A percentile compares a stretch with the other conserved stretches of the same genome.
phyloP scores from a whole-genome alignment of 2,113 vertebrate species.

The Pterophyllum scalare region DNA sequence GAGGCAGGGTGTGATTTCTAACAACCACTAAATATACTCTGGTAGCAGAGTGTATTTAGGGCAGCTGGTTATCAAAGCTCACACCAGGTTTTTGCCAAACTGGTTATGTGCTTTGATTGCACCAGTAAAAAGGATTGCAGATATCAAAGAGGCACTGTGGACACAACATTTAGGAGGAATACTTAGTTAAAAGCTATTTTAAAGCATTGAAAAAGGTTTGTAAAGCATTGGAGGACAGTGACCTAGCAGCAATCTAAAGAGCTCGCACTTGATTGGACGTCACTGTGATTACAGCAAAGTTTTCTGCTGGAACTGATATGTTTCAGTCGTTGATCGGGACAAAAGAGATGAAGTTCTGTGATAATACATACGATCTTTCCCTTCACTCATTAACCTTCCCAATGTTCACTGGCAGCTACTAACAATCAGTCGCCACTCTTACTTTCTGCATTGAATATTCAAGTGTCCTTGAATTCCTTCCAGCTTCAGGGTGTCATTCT shows the following conservation, averaged over 20 bases:
- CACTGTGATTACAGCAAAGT: background rate
- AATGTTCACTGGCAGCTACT: background rate
- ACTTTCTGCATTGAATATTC: slow-evolving; percentile 8
- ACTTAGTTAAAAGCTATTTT: background rate
- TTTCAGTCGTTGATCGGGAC: background rate
- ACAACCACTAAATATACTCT: background rate
- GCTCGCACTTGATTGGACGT: background rate
- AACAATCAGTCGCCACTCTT: background rate
- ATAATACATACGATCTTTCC: background rate
- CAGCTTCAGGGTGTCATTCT: slow-evolving; percentile 3
- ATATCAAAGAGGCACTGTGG: background rate
- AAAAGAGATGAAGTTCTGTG: background rate
- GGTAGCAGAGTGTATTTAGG: background rate
- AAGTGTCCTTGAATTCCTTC: slow-evolving; percentile 24
- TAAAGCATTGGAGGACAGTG: background rate
- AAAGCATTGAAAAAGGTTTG: background rate
- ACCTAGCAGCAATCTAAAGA: background rate
- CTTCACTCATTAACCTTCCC: slow-evolving; percentile 13
- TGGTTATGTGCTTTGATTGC: background rate
- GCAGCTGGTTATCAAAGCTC: background rate
- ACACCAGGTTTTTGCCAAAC: background rate
- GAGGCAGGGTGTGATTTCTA: background rate
- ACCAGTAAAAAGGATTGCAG: background rate
- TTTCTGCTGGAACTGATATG: background rate
- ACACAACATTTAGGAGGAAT: background rate